Evolutionary conservation across 23 tunicate genomes (phyloP).

Genomic region (Phallusia fumigata): DNA sequence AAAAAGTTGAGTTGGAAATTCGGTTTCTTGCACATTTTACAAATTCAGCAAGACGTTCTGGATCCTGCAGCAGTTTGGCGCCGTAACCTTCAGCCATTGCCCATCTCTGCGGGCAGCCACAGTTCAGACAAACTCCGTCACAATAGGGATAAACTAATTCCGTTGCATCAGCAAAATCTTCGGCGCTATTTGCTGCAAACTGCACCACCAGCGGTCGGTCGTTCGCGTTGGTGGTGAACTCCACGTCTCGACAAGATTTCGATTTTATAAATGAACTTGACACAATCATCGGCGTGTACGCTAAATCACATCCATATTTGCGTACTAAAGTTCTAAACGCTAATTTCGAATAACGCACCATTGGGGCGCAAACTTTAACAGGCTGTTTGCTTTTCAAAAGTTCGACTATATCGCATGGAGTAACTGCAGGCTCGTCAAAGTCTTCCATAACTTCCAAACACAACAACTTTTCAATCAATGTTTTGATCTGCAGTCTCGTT

Average conservation of each 20-base stretch:
- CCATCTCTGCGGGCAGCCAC: slow-evolving; percentile 98
- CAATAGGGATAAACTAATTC: slow-evolving; percentile 75
- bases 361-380: slow-evolving; percentile 89
- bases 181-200: slow-evolving; percentile 88
- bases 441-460: too few species aligned
- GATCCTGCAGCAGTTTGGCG: slow-evolving; percentile 63
- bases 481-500: neutral
- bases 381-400: slow-evolving; percentile 28
- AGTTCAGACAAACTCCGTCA: slow-evolving; percentile 90
- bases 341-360: slow-evolving; percentile 93
- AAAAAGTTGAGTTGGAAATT: slow-evolving; percentile 58
- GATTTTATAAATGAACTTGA: slow-evolving; percentile 85
- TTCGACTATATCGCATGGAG: slow-evolving; percentile 9
- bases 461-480: neutral
- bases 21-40: slow-evolving; percentile 45
- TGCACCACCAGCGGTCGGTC: slow-evolving; percentile 89
- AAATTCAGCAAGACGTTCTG: slow-evolving; percentile 54
- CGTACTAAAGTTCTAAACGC: slow-evolving; percentile 71
- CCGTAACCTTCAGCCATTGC: slow-evolving; percentile 95
- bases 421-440: neutral
- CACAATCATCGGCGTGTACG: slow-evolving; percentile 92
- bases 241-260: slow-evolving; percentile 65
- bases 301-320: slow-evolving; percentile 78
- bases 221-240: slow-evolving; percentile 41
- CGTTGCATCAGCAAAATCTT: slow-evolving; percentile 67